Evolutionary conservation across 2,113 vertebrate species (phyloP).

Genomic region (Oxyruncus cristatus): DNA sequence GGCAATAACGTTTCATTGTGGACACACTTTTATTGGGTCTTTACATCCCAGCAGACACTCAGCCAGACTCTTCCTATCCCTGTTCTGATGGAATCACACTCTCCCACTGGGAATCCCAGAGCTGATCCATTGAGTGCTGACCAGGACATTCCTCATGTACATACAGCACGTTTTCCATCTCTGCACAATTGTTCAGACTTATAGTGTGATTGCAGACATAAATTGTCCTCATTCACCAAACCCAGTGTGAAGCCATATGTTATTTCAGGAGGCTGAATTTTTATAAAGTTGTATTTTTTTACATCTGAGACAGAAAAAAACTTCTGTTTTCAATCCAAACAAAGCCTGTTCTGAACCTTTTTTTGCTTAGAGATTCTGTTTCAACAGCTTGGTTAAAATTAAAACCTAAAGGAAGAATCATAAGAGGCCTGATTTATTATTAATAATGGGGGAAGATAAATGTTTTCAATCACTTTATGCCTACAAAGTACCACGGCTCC

Average conservation of each 20-base stretch:
- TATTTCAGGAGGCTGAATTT: not conserved
- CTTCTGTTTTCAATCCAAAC: not conserved
- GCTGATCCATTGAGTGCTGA: accelerated
- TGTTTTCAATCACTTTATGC: not conserved
- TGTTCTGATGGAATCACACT: not conserved
- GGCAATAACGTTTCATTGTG: accelerated
- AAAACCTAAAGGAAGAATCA: not conserved
- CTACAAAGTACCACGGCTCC: not conserved
- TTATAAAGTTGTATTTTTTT: not conserved
- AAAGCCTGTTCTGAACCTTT: not conserved
- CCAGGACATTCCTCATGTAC: not conserved
- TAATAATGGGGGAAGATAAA: not conserved
- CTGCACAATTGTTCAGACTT: not conserved
- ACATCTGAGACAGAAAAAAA: not conserved
- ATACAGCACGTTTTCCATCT: not conserved
- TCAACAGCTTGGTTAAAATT: not conserved
- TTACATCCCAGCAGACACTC: accelerated
- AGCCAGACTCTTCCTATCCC: not conserved
- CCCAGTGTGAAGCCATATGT: not conserved
- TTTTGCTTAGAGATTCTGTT: not conserved
- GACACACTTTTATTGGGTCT: accelerated
- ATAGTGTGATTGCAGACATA: not conserved
- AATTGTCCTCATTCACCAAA: not conserved
- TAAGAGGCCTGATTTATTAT: not conserved
- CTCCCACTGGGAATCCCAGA: accelerated